These are phyloP conservation scores for Andrena dorsata DNA, from an alignment of 2,888 invertebrate genomes.

Conservation along the genomic window DNA sequence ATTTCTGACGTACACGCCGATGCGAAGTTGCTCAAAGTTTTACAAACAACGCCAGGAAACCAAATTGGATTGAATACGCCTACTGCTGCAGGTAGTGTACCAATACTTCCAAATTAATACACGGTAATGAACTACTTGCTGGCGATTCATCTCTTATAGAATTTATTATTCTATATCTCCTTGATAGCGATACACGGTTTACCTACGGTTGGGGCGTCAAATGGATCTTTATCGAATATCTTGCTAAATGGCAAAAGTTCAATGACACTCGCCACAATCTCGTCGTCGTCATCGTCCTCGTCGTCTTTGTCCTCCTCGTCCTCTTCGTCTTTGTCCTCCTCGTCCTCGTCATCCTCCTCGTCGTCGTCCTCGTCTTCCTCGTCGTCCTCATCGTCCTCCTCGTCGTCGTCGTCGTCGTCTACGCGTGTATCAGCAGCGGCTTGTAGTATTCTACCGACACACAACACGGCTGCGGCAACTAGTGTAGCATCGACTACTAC, in stretches of 20 bases:
- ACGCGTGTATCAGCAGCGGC: constrained; percentile 68
- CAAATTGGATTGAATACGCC: constrained; percentile 72
- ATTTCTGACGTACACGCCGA: constrained; percentile 73
- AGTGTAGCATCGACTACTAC: constrained; percentile 70
- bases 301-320: too few species aligned
- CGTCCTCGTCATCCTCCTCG: too few species aligned
- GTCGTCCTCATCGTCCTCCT: too few species aligned
- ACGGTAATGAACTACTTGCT: background rate
- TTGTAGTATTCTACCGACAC: constrained; percentile 78
- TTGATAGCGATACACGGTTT: constrained; percentile 56
- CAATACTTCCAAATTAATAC: background rate
- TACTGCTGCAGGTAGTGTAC: constrained; percentile 66
- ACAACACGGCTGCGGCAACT: constrained; percentile 71
- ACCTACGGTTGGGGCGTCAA: constrained; percentile 42
- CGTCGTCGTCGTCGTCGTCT: constrained; percentile 9
- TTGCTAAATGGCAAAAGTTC: constrained; percentile 77
- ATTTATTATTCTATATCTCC: constrained; percentile 2
- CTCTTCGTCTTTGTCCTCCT: too few species aligned
- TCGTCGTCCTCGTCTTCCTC: too few species aligned
- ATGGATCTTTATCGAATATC: constrained; percentile 69
- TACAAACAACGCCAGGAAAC: constrained; percentile 68
- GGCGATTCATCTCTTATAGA: background rate
- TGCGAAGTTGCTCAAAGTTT: constrained; percentile 71
- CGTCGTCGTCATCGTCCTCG: constrained; percentile 35
- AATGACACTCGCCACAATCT: constrained; percentile 62